Conservation (phyloP, 2,888 invertebrate species). For the Hemithea aestivaria region DNA sequence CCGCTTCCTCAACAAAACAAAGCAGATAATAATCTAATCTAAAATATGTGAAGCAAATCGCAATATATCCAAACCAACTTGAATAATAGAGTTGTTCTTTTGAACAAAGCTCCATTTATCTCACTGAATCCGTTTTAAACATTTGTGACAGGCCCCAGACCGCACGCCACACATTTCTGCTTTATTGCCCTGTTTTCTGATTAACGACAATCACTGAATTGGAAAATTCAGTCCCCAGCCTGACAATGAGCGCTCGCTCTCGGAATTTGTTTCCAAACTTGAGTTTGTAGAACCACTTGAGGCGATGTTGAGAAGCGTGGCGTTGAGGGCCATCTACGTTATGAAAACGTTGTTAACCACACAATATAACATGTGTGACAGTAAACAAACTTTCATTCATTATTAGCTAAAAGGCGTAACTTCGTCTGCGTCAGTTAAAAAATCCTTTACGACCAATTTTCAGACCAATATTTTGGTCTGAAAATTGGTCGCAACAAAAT, state of each 20-base stretch:
- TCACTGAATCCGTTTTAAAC: conserved; percentile 8
- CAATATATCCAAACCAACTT: too few species aligned
- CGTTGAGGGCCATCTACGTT: conserved; percentile 22
- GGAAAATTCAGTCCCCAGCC: conserved; percentile 20
- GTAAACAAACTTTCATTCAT: conserved; percentile 5
- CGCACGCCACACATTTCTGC: conserved; percentile 17
- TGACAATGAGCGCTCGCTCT: conserved; percentile 16
- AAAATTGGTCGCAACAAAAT: too few species aligned
- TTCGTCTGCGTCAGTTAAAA: not conserved
- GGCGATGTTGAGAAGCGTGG: conserved; percentile 14
- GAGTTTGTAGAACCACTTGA: conserved; percentile 15
- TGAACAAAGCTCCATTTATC: not conserved
- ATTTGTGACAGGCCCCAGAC: conserved; percentile 5
- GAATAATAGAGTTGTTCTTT: too few species aligned
- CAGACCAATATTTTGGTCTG: too few species aligned
- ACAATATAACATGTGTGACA: not conserved
- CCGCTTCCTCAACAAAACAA: too few species aligned
- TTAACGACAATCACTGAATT: conserved; percentile 21
- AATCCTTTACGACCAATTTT: too few species aligned
- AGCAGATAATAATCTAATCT: too few species aligned
- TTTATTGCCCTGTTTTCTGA: conserved; percentile 23
- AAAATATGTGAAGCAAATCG: too few species aligned
- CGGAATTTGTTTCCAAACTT: conserved; percentile 22
- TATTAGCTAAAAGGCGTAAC: not conserved
- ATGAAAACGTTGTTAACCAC: conserved; percentile 31